Base-by-base conservation (phyloP, 2,113 vertebrate species). In the Brachionichthys hirsutus region DNA sequence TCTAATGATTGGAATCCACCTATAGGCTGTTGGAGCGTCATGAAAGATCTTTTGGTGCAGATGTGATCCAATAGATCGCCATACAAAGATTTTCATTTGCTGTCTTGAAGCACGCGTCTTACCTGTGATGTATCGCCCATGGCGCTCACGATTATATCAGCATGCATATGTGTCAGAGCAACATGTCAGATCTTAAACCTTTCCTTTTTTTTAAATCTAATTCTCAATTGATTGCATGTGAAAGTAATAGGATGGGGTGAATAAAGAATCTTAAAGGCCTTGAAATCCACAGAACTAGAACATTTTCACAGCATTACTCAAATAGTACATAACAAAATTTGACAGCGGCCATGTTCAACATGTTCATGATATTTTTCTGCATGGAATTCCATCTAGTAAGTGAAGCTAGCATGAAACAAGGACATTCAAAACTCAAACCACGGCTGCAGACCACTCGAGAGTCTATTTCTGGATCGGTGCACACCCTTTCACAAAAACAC, bases 91-190 rank as follows among this genome's bases (percentile, higher is more conserved):
- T 30, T 6, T 4, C 24, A 30, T 30, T 30, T 3, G 24, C 60
- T 16, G 36, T 54, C n/a, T 20, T 45, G 17, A 40, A 19, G 12
- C 14, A 19, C 20, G n/a, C 35, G 19, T 41, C 13, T 12, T 5
- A 4, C 11, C 14, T 68, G 53, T 73, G 38, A 70, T 67, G 36
- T 67, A 57, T 54, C 43, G 16, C 30, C 51, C n/a, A 59, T 67
- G 24, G 41, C 16, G 15, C 34, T 68, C 55, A 55, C 43, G 54
- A 57, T 56, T 15, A 53, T 12, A 22, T 71, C 35, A 30, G 35
- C 14, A 15, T 13, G 16, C 7, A 4, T 54, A 17, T 20, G 48
- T 44, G 19, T 24, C 12, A 54, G 24, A 43, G 54, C 24, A 15
- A 42, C 12, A 40, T 15, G 12, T 16, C 16, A 18, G 18, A 50